A percentile compares a stretch with the other conserved stretches of the same genome.
Conservation (phyloP, 2,113 vertebrate genomes). For the Oreamnos americanus region DNA sequence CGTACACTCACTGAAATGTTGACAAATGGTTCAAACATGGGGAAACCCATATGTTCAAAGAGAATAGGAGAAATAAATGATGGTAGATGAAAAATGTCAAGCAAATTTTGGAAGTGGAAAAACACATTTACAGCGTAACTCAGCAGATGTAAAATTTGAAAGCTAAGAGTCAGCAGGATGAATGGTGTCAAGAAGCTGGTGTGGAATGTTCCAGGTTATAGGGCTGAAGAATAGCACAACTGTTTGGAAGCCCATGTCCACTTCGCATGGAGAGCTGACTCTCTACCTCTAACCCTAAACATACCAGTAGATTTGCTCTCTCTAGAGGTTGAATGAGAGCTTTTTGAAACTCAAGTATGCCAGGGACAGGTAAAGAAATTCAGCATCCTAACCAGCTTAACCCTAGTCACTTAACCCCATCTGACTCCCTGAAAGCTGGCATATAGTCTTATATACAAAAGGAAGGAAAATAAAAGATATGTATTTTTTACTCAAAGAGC, state of each 20-base stretch:
- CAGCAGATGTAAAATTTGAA: neutral
- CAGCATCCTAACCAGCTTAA: neutral
- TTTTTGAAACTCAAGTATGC: neutral
- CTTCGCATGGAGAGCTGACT: neutral
- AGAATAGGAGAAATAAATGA: neutral
- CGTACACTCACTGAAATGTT: neutral
- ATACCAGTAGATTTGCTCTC: neutral
- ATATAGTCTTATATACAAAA: neutral
- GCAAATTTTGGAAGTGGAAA: neutral
- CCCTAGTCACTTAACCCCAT: neutral
- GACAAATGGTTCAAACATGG: neutral
- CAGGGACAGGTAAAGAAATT: neutral
- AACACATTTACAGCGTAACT: neutral
- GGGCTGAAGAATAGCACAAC: neutral
- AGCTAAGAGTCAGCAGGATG: neutral
- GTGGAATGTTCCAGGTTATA: neutral
- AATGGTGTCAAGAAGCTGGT: neutral
- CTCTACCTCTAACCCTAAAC: neutral
- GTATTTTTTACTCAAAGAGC: neutral
- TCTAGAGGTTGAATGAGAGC: neutral
- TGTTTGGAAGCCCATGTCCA: neutral
- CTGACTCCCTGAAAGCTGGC: neutral
- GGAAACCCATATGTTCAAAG: neutral
- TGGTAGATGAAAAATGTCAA: neutral
- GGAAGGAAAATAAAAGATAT: neutral